Evolutionary conservation across 2,113 vertebrate species (phyloP).

Genomic region (Canis aureus): DNA sequence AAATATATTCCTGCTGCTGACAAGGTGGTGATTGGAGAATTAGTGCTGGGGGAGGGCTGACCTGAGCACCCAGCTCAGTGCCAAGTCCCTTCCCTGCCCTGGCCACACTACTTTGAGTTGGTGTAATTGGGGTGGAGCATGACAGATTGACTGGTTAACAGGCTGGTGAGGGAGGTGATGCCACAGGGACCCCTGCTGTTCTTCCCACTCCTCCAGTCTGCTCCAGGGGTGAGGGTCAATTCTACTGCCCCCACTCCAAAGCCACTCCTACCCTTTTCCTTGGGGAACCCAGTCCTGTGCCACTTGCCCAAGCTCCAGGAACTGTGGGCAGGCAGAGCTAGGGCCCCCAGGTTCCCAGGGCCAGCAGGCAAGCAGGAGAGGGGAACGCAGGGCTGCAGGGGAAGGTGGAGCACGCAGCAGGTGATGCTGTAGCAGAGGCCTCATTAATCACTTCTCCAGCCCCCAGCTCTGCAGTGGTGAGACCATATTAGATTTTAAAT

Average conservation of each 20-base stretch:
- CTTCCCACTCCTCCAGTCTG: neutral
- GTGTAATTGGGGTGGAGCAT: neutral
- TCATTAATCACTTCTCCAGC: constrained; percentile 86
- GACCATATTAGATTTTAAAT: constrained; percentile 88
- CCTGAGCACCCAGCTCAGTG: constrained; percentile 5
- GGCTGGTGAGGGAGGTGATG: neutral
- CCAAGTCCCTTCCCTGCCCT: neutral
- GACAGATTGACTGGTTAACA: neutral
- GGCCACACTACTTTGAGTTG: neutral
- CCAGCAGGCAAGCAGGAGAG: constrained; percentile 34
- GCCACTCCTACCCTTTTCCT: neutral
- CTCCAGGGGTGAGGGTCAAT: neutral
- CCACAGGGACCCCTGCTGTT: neutral
- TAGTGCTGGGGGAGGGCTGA: neutral
- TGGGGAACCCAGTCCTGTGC: neutral
- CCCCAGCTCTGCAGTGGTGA: constrained; percentile 76
- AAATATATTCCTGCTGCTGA: constrained; percentile 38
- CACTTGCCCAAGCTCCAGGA: neutral
- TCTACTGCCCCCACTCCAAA: neutral
- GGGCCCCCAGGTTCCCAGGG: neutral
- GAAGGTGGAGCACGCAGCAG: constrained; percentile 71
- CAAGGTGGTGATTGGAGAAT: neutral
- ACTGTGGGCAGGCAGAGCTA: neutral
- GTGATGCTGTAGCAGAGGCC: constrained; percentile 65
- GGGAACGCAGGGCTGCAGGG: constrained; percentile 37